Percentiles rank a stretch among this genome's conserved stretches.
Conservation (phyloP, 2,797 vertebrate genomes). For the Gymnoscopelus braueri region DNA sequence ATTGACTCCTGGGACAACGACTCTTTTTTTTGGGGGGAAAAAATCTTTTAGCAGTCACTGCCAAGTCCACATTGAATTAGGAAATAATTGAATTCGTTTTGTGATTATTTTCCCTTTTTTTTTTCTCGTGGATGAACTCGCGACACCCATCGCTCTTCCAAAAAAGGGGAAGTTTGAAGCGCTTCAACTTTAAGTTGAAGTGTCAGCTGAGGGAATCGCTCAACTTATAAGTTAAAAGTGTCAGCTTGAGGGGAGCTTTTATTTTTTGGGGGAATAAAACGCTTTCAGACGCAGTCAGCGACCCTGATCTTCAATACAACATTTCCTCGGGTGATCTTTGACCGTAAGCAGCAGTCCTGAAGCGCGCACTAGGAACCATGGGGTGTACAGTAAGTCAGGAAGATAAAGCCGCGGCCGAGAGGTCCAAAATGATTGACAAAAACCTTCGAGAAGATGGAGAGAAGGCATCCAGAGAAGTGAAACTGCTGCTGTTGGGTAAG, state of each 20-base stretch:
- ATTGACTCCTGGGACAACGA: conserved; percentile 23
- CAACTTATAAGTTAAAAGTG: conserved; percentile 22
- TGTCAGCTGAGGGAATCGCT: conserved; percentile 62
- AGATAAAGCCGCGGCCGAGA: conserved; percentile 95
- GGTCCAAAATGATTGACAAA: conserved; percentile 96
- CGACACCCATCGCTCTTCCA: neutral
- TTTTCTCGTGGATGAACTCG: neutral
- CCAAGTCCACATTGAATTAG: neutral
- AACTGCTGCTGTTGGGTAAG: conserved; percentile 94
- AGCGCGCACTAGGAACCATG: conserved; percentile 89
- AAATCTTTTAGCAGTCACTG: neutral
- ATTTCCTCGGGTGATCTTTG: conserved; percentile 49
- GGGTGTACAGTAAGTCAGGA: conserved; percentile 97
- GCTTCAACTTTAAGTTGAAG: conserved; percentile 47
- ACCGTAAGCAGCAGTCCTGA: conserved; percentile 80
- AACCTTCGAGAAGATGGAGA: conserved; percentile 95
- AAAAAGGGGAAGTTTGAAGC: conserved; percentile 25
- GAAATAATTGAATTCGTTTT: neutral
- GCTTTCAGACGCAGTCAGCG: conserved; percentile 13
- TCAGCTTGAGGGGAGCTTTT: conserved; percentile 33
- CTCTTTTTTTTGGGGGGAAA: neutral
- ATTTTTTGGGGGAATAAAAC: conserved; percentile 15
- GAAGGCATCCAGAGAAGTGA: conserved; percentile 96
- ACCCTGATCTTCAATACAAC: neutral
- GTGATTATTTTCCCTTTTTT: neutral